Evolutionary conservation across 2,797 vertebrate species (phyloP).

Genomic region (Acanthiza pusilla): DNA sequence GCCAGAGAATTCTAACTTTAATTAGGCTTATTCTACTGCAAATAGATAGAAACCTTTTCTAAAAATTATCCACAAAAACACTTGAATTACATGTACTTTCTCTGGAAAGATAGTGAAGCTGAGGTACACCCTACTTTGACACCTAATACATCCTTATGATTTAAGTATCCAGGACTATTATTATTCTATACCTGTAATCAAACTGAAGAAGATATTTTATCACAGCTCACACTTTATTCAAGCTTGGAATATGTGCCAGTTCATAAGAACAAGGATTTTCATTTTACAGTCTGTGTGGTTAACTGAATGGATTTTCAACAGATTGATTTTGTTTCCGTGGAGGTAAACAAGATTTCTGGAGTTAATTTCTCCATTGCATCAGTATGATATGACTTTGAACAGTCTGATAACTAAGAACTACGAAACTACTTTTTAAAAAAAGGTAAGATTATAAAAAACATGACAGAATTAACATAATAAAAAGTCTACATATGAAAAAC

Average conservation of each 20-base stretch:
- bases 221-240: background rate
- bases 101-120: background rate
- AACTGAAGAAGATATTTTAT: background rate
- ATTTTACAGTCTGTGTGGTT: background rate
- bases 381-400: rapidly evolving
- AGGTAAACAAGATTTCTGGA: background rate
- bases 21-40: background rate
- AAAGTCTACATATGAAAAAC: background rate
- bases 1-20: background rate
- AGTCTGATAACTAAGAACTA: background rate
- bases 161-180: background rate
- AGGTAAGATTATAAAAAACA: background rate
- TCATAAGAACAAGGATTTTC: background rate
- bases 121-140: background rate
- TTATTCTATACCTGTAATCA: background rate
- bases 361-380: background rate
- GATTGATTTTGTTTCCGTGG: background rate
- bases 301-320: background rate
- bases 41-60: background rate
- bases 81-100: background rate
- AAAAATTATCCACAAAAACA: background rate
- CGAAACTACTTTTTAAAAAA: background rate
- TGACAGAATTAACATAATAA: background rate
- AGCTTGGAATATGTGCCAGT: background rate
- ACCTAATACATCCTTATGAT: background rate